These are phyloP conservation scores for Empis livida DNA, from an alignment of 2,888 invertebrate genomes.

Conservation along the genomic window DNA sequence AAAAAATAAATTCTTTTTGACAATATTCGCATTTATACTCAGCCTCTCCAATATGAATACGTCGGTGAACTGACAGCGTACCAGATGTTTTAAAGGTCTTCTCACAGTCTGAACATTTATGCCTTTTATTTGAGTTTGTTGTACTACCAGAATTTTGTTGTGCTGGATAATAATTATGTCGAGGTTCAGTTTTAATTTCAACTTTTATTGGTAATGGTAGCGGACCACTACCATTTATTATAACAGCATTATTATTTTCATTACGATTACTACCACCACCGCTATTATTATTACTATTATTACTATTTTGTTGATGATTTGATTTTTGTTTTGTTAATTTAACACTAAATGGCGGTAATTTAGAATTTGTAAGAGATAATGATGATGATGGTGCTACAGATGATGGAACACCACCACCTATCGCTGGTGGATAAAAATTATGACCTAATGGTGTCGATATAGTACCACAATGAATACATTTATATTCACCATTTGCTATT, in stretches of 20 bases:
- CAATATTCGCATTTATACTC: slow-evolving; percentile 26
- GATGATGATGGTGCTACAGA: slow-evolving; percentile 13
- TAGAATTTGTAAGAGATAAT: slow-evolving; percentile 16
- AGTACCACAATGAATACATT: slow-evolving; percentile 30
- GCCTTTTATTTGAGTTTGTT: slow-evolving; percentile 17
- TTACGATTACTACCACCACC: slow-evolving; percentile 17
- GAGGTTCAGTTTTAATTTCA: not conserved
- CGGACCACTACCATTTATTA: no score
- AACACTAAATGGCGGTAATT: slow-evolving; percentile 29
- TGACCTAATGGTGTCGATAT: slow-evolving; percentile 15
- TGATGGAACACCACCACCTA: slow-evolving; percentile 1
- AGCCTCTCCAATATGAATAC: slow-evolving; percentile 34
- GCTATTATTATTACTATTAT: no score
- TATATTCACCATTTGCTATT: slow-evolving; percentile 28
- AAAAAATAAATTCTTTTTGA: not conserved
- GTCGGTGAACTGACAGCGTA: slow-evolving; percentile 32
- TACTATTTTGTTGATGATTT: slow-evolving; percentile 7
- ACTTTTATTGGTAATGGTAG: not conserved
- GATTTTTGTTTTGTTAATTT: slow-evolving; percentile 27
- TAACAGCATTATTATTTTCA: slow-evolving; percentile 12
- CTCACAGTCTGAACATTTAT: slow-evolving; percentile 33
- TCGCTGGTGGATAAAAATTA: slow-evolving; percentile 5
- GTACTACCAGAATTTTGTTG: not conserved
- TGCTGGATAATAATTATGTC: not conserved
- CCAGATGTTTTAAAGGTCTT: slow-evolving; percentile 33